Evolutionary conservation across 1,140 invertebrate species (phyloP), one percentile per base, ranked within the genome.

Genomic region (Drosophila parvula): DNA sequence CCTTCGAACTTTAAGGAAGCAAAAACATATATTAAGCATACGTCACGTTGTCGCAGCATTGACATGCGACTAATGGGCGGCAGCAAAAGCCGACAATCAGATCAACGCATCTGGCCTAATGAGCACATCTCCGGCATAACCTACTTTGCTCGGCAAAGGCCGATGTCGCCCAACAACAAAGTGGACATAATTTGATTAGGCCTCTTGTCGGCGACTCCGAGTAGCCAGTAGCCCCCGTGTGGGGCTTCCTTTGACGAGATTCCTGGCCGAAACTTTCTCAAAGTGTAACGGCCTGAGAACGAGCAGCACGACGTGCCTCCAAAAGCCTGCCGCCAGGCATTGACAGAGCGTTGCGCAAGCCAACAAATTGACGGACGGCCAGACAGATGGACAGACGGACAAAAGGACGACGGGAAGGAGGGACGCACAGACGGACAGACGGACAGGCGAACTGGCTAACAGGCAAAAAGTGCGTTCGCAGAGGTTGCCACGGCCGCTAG

Each of bases 271-370:
- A 74, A 64, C 57, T 88, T 88, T 86, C 62, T 73, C 56, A 74
- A 68, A 82, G 79, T 88, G 83, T 81, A 88, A 38, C 59, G 60
- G 67, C 64, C 79, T 78, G 57, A 22, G 65, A 82, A 69, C 51
- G 76, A 68, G 67, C 84, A 85, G 64, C 69, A 58, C 68, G 57
- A 55, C 34, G 51, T 45, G 65, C 65, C 61, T 74, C 57, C 58
- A 30, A 78, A 38, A 45, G 51, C 50, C 50, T 12, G 69, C 82
- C 82, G 61, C 22, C 63, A 28, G 79, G 60, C 76, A 63, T 83
- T 82, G 62, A 67, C 75, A 79, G 60, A 78, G 64, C 60, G 45
- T 36, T 45, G 59, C 32, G 50, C 81, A 83, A 64, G 68, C 71
- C 69, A 59, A 63, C 69, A 78, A 73, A 79, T 68, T 45, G 53